Base-by-base conservation (phyloP, 2,888 invertebrate genomes). In the Tortrix viridana region DNA sequence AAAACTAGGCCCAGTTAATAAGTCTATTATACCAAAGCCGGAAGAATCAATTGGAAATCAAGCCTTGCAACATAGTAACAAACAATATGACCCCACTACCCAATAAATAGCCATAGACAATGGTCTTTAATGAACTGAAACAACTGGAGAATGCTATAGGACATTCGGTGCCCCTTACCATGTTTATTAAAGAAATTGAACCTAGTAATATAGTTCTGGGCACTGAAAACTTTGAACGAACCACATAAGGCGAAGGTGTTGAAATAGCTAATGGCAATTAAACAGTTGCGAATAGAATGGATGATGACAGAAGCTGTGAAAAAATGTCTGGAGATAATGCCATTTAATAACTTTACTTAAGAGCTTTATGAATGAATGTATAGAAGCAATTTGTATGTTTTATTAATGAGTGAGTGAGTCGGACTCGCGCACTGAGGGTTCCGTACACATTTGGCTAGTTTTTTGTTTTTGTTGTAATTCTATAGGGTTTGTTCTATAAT, bases 91-190 rank as follows among this genome's bases (percentile, higher is more conserved):
- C 50, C 60, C 52, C 65, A 50, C 53, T 55, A 66, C 66, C 66
- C 69, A 71, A 75, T 76, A 77, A 77, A 77, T 71, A 71, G 65
- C 59, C 63, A 64, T 66, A 73, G 69, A 76, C 77, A 75, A 77
- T 75, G 71, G 69, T 62, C 67, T 59, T 63, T 77, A 80, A 77
- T 73, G 75, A 76, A 77, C 71, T 70, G 67, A 64, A 67, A 67
- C 67, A 70, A 71, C 66, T 60, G 32, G 61, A 65, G 68, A 64
- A 65, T 49, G 56, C 68, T 75, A 32, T 32, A 32, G 32, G 3
- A 32, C 32, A 32, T 7, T 32, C 12, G 32, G 12, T 12, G 32
- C 32, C 32, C 32, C 12, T 12, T 32, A 32, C 32, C 32, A 12
- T 32, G 12, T 9, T 32, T 32, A 32, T 12, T 3, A 32, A 9